Evolutionary conservation across 2,797 vertebrate species (phyloP), one percentile per base, ranked within the genome.

Genomic region (Selene dorsalis): DNA sequence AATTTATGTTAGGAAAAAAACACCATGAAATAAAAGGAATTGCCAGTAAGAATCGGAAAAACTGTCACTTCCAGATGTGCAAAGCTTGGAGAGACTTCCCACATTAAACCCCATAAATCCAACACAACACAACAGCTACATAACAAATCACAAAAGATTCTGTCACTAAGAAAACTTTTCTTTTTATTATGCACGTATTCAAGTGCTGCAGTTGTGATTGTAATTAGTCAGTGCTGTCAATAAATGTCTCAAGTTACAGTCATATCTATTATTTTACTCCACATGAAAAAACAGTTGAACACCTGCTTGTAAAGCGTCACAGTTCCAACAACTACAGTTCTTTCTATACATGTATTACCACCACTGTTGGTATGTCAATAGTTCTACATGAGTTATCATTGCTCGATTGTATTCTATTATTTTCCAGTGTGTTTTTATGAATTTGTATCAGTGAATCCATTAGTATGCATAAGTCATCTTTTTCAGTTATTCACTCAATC

Each of bases 401-500:
- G n/a, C 2, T 71, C 9, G 3, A 61, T 48, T 3, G 8, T 73
- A 73, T 48, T 68, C 24, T 0, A 20, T 56, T 24, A 58, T 45
- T 70, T 45, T 2, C 30, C 4, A 26, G 38, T 38, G 45, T 62
- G 47, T 58, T 69, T 6, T n/a, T 28, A 61, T 61, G 32, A 8
- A 70, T 72, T 67, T 82, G 35, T 70, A 48, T 41, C 4, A 10
- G 20, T 47, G 6, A 55, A 70, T 69, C 4, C 24, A 65, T 68
- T 32, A 66, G 4, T 69, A 3, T 28, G 30, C 39, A 2, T n/a
- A 57, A 82, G 52, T 28, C 55, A 74, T 35, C 20, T 64, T 26
- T 4, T 53, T 69, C 14, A 45, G 17, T 14, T 22, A 28, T 65
- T 95, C 93, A 97, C 88, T 94, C 93, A 52, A 90, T 87, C 63